Base-by-base conservation (phyloP, 2,113 vertebrate genomes). In the Semnornis frantzii region DNA sequence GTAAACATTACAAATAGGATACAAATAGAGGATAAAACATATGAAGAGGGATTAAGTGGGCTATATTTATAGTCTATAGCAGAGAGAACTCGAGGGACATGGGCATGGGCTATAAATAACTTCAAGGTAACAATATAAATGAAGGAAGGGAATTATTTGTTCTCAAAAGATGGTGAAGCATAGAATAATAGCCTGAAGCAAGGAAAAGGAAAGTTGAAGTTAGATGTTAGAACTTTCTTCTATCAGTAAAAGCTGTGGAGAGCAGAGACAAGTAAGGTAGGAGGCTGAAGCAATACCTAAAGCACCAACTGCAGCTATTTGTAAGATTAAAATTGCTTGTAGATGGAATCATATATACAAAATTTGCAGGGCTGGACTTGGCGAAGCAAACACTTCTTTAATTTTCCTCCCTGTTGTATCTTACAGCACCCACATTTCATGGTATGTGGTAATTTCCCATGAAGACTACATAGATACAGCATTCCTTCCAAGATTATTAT, bases 121-220 rank as follows among this genome's bases (percentile, higher is more conserved):
- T 94, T 94, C 91, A 96, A 96, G 96, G 97, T 95, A 97, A 88
- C 79, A 90, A 58, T 93, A 95, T 96, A 97, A 97, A 96, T 96
- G 94, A 96, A 96, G 66, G 85, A 89, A 96, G 94, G 91, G 95
- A 97, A 93, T 97, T 97, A 92, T 95, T 96, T 94, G 74, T 94
- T 96, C 96, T 95, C 90, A 78, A 77, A 95, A 86, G 79, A 86
- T 94, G 86, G 77, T 86, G 72, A 85, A 92, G 82, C 74, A 42
- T 88, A 70, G 68, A 95, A 71, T 92, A 89, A 92, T 91, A 90
- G 84, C 89, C 85, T 85, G 75, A 92, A 95, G 88, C 50, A 79
- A 87, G 75, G 82, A 46, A 86, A 92, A 87, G n/a, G 37, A 81
- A 91, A 85, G 79, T 92, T 90, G 84, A 89, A 66, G 65, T 92